Base-by-base conservation (phyloP, 1,140 invertebrate genomes). In the Drosophila nasuta region DNA sequence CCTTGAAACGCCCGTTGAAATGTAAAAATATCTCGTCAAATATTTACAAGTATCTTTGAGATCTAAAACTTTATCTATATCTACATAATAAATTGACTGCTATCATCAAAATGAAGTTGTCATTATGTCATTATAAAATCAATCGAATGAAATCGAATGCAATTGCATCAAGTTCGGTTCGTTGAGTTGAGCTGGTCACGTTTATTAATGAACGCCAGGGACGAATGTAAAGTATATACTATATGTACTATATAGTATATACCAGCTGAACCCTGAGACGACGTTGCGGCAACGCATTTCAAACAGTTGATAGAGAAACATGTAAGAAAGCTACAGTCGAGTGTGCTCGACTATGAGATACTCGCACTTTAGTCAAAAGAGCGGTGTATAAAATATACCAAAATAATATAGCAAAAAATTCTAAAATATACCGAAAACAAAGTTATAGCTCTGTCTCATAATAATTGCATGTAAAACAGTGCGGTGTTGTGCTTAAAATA, bases 1-100 rank as follows among this genome's bases (percentile, higher is more conserved):
- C 64, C 74, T 73, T 81, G 78, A 67, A 81, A 68, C 58, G 59
- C 28, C 41, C 78, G 59, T 60, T 73, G 74, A 43, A 77, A 48
- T 43, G 28, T 46, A n/a, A 25, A 49, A 52, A 51, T 65, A 13
- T 54, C 35, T 54, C 43, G 10, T 10, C 7, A 38, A 38, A 2
- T 38, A 38, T 38, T 38, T 38, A 38, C 8, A 10, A 10, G 3
- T 38, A 7, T 10, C 7, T 33, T 8, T 8, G 30, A 5, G 28
- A 59, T 59, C 7, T 45, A 59, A 10, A 46, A 46, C 5, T 49
- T 6, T 49, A 49, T 49, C 20, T 30, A 51, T 6, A 11, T 51
- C 2, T 28, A 5, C 8, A 38, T 25, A 8, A 7, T 51, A 51
- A n/a, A 51, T 51, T 11, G 11, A n/a, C 11, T n/a, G 11, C 48